Conservation (phyloP, 2,888 invertebrate genomes). For the Apeira syringaria region DNA sequence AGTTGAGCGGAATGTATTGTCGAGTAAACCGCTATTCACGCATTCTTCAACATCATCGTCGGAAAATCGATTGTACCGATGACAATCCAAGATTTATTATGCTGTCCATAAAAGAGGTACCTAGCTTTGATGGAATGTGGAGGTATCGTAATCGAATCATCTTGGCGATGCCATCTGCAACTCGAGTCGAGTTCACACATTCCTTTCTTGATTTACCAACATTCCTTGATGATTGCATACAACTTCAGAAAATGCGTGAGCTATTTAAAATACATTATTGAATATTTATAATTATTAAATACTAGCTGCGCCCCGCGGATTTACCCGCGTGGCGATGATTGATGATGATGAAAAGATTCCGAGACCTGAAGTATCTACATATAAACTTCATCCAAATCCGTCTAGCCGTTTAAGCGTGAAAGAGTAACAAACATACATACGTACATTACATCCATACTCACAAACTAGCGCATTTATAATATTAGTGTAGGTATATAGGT, state of each 20-base stretch:
- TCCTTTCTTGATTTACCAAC: constrained; percentile 31
- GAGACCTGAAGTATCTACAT: too few relatives aligned
- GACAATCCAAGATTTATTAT: constrained; percentile 28
- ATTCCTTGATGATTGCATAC: constrained; percentile 29
- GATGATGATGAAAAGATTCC: too few relatives aligned
- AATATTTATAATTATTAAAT: too few relatives aligned
- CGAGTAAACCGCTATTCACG: constrained; percentile 28
- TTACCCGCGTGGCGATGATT: too few relatives aligned
- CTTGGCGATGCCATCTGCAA: constrained; percentile 30
- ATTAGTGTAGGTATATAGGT: too few relatives aligned
- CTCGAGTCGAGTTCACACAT: constrained; percentile 37
- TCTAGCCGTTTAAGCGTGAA: too few relatives aligned
- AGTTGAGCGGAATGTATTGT: constrained; percentile 14
- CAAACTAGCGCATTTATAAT: too few relatives aligned
- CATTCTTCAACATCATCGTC: constrained; percentile 30
- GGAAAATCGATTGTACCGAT: constrained; percentile 32
- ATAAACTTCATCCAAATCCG: too few relatives aligned
- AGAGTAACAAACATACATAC: too few relatives aligned
- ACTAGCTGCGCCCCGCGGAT: too few relatives aligned
- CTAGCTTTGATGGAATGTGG: constrained; percentile 38
- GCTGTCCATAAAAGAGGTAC: constrained; percentile 45
- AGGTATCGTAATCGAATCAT: constrained; percentile 32
- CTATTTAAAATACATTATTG: too few relatives aligned
- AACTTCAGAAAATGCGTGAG: constrained; percentile 7
- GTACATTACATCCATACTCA: too few relatives aligned